A percentile compares a stretch with the other conserved stretches of the same genome.
These are phyloP conservation scores for Ruditapes philippinarum DNA, from an alignment of 1,140 invertebrate species.

Conservation along the genomic window DNA sequence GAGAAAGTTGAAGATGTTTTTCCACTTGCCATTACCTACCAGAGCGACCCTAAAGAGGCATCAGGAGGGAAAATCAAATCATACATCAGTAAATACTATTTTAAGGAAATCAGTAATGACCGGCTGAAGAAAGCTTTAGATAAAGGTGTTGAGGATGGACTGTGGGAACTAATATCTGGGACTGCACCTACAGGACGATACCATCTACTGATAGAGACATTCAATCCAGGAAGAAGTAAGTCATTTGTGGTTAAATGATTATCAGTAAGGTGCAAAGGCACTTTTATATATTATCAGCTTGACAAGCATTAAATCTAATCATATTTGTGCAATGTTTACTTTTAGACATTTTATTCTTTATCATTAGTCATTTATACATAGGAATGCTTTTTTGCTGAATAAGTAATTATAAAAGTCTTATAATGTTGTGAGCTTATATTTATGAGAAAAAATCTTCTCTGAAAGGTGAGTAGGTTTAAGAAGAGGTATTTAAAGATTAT, in stretches of 20 bases:
- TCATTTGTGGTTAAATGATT: background rate
- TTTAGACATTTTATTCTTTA: too few species aligned
- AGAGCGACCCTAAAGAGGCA: conserved; percentile 74
- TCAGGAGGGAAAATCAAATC: conserved; percentile 69
- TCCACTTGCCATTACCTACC: conserved; percentile 75
- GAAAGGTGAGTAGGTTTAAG: too few species aligned
- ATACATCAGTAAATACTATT: conserved; percentile 68
- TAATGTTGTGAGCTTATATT: too few species aligned
- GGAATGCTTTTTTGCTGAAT: too few species aligned
- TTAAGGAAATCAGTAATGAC: background rate
- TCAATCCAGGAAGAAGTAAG: conserved; percentile 75
- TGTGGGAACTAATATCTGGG: conserved; percentile 76
- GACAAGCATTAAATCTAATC: too few species aligned
- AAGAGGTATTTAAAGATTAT: too few species aligned
- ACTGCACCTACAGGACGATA: conserved; percentile 69
- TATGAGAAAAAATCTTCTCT: too few species aligned
- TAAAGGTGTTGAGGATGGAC: conserved; percentile 72
- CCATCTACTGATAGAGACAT: conserved; percentile 73
- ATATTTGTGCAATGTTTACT: too few species aligned
- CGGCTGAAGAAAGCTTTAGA: conserved; percentile 65
- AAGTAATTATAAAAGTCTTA: too few species aligned
- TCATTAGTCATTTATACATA: too few species aligned
- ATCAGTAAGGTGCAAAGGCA: too few species aligned
- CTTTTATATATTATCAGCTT: too few species aligned
- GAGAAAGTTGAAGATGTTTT: conserved; percentile 73